Conservation (phyloP, 2,797 vertebrate species). For the Premnoplex brunnescens region DNA sequence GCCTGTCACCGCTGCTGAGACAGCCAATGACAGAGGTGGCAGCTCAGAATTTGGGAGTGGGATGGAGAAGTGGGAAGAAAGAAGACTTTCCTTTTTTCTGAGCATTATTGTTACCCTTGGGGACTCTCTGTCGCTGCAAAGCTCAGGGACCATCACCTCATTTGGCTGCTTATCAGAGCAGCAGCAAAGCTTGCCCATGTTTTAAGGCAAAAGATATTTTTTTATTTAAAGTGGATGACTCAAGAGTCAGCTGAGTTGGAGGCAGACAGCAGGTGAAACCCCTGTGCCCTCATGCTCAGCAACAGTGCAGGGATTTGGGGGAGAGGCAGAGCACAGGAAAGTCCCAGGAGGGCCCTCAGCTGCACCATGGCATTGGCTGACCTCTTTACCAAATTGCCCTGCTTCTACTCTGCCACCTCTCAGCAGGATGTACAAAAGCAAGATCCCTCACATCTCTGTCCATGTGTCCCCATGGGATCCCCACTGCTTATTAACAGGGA, state of each 20-base stretch:
- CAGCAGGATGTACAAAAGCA: background rate
- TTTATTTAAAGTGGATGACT: background rate
- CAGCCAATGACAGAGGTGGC: background rate
- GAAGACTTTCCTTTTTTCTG: background rate
- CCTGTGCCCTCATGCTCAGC: background rate
- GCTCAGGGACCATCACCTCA: background rate
- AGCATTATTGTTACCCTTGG: background rate
- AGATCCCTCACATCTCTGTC: background rate
- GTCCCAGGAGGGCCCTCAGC: background rate
- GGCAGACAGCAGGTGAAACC: background rate
- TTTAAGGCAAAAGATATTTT: background rate
- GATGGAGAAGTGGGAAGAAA: background rate
- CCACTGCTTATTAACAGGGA: background rate
- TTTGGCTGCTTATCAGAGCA: background rate
- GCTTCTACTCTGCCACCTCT: background rate
- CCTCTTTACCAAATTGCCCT: background rate
- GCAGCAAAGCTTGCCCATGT: background rate
- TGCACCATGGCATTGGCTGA: accelerated
- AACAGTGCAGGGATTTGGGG: background rate
- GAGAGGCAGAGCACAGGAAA: background rate
- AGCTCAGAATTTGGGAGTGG: background rate
- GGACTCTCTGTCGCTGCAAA: background rate
- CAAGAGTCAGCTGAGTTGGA: background rate
- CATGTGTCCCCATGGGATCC: accelerated
- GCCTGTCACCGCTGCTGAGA: background rate